Base-by-base conservation (phyloP, 2,113 vertebrate genomes). In the Geococcyx californianus region DNA sequence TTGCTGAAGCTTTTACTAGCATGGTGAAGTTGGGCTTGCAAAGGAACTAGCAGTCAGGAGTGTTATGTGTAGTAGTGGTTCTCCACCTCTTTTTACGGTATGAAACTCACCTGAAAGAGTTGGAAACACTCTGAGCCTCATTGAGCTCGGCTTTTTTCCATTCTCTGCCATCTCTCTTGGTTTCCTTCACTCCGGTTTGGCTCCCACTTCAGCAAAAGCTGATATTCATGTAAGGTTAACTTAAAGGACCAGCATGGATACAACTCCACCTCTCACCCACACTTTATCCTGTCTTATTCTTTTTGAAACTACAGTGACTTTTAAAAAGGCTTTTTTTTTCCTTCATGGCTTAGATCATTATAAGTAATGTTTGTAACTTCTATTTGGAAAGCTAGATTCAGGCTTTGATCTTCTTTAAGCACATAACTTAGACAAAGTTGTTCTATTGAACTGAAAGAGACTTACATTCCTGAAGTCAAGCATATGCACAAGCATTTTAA, bases 381-480 rank as follows among this genome's bases (percentile, higher is more conserved):
- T 68, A 49, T 75, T 92, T 93, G 83, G 76, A 93, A 95, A 92
- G 80, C 84, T 58, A 76, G 68, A 56, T 67, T 29, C 11, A 26
- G 80, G n/a, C 92, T 96, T 94, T 95, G 94, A 96, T 96, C 94
- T 96, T 94, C 93, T 80, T 77, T 40, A 75, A 77, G 79, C 68
- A 90, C 92, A 51, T 81, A 84, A 94, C 94, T 92, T 51, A 92
- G 90, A 94, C 94, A 96, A 92, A 94, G 95, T 97, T 90, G 94
- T 94, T 96, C 90, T 94, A 79, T 94, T 95, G 72, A 91, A 63
- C 76, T 70, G 92, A 90, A 76, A 73, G 86, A 75, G 91, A 60
- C 90, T 93, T 89, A 82, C 85, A 96, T 96, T 96, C 95, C 94
- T 96, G 42, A 54, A 78, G 93, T 90, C 92, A 96, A 91, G 62